phyloP scores from a whole-genome alignment of 2,113 vertebrate genomes.

The Recurvirostra avosetta region DNA sequence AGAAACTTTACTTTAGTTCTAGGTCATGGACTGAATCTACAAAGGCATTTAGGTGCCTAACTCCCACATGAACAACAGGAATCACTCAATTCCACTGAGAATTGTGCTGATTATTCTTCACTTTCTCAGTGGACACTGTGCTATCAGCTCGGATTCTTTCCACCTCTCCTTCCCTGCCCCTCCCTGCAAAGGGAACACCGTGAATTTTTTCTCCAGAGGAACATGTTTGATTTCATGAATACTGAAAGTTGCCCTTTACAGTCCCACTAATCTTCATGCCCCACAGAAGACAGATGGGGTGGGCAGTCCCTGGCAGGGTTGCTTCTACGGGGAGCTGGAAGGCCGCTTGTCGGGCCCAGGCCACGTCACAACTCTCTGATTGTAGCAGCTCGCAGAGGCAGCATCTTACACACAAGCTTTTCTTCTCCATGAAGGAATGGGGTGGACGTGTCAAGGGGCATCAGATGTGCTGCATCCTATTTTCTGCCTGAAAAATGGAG shows the following conservation, averaged over 20 bases:
- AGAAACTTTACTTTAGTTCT: not conserved
- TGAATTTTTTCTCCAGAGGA: not conserved
- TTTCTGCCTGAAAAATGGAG: not conserved
- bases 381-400: not conserved
- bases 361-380: not conserved
- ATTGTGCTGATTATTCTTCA: not conserved
- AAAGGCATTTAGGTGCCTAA: not conserved
- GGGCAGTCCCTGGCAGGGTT: not conserved
- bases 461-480: not conserved
- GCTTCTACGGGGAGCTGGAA: not conserved
- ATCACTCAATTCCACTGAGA: not conserved
- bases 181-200: not conserved
- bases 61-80: not conserved
- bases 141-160: not conserved
- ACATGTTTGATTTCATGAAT: not conserved
- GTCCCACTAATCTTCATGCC: not conserved
- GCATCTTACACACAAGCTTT: not conserved
- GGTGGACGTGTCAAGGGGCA: not conserved
- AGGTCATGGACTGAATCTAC: not conserved
- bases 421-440: not conserved
- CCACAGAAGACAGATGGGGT: not conserved
- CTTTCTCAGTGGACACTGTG: not conserved
- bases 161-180: not conserved
- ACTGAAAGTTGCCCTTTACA: not conserved
- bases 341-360: not conserved